Percentiles rank a stretch among this genome's conserved stretches.
These are phyloP conservation scores for Cosmorhoe ocellata DNA, from an alignment of 2,888 invertebrate genomes.

Conservation along the genomic window DNA sequence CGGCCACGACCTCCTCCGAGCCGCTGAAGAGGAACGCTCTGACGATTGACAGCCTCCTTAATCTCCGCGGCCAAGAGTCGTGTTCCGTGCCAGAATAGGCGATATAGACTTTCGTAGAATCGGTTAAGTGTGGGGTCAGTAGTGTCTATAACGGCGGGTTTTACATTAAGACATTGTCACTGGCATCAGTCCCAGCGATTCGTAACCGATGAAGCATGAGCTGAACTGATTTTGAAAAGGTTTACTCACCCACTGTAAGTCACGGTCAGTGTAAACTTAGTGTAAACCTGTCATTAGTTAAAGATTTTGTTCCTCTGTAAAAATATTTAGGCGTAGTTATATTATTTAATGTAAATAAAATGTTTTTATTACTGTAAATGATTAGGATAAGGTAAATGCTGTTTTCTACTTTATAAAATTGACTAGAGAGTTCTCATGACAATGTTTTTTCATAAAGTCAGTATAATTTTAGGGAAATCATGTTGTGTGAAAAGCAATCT, in stretches of 20 bases:
- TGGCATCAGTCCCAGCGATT: background rate
- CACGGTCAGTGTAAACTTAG: conserved; percentile 31
- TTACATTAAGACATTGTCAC: conserved; percentile 3
- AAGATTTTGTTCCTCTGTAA: conserved; percentile 81
- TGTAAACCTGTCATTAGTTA: conserved; percentile 51
- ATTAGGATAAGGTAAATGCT: conserved; percentile 59
- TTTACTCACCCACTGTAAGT: too few relatives aligned
- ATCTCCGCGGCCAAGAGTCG: conserved; percentile 60
- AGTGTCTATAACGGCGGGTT: conserved; percentile 39
- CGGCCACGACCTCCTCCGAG: conserved; percentile 50
- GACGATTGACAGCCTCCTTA: conserved; percentile 74
- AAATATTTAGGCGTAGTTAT: conserved; percentile 64
- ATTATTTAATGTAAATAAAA: conserved; percentile 80
- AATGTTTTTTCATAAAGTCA: conserved; percentile 27
- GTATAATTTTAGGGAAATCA: conserved; percentile 31
- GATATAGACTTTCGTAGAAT: conserved; percentile 54
- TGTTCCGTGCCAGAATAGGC: conserved; percentile 64
- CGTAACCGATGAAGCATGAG: background rate
- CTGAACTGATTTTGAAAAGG: background rate
- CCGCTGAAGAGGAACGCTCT: conserved; percentile 69
- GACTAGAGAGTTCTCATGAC: conserved; percentile 28
- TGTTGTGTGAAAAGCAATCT: conserved; percentile 44
- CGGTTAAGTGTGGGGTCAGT: conserved; percentile 60
- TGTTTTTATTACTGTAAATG: conserved; percentile 78
- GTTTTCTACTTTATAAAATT: conserved; percentile 61